These are phyloP conservation scores for Serrognathus titanus DNA, from an alignment of 2,888 invertebrate genomes.

Conservation along the genomic window DNA sequence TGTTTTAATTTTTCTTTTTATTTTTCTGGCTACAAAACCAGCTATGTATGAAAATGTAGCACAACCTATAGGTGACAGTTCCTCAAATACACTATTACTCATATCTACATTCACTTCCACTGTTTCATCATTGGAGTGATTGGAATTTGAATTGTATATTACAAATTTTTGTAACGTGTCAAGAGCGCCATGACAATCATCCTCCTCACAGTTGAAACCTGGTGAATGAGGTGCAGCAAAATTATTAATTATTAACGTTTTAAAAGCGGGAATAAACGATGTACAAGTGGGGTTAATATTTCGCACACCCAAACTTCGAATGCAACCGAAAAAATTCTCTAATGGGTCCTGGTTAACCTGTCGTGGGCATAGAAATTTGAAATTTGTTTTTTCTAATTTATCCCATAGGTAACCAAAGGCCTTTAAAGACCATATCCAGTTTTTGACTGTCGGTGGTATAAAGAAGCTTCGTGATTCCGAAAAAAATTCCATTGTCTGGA, in stretches of 20 bases:
- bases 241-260: conserved; percentile 22
- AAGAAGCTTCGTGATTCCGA: background rate
- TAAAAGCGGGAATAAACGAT: conserved; percentile 16
- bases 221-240: conserved; percentile 20
- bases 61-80: no score
- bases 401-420: conserved; percentile 1
- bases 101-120: no score
- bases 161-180: no score
- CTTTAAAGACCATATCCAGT: conserved; percentile 4
- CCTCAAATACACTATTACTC: no score
- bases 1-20: no score
- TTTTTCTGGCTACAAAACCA: no score
- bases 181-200: background rate
- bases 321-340: conserved; percentile 19
- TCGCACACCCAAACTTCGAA: conserved; percentile 17
- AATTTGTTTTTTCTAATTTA: background rate
- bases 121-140: background rate
- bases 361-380: conserved; percentile 8
- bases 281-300: conserved; percentile 14
- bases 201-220: conserved; percentile 21
- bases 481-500: conserved; percentile 11
- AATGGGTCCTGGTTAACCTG: conserved; percentile 22
- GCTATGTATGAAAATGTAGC: no score
- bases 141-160: background rate
- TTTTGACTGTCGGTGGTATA: conserved; percentile 4